A percentile compares a stretch with the other conserved stretches of the same genome.
Conservation (phyloP, 2,113 vertebrate genomes). For the Puma concolor region DNA sequence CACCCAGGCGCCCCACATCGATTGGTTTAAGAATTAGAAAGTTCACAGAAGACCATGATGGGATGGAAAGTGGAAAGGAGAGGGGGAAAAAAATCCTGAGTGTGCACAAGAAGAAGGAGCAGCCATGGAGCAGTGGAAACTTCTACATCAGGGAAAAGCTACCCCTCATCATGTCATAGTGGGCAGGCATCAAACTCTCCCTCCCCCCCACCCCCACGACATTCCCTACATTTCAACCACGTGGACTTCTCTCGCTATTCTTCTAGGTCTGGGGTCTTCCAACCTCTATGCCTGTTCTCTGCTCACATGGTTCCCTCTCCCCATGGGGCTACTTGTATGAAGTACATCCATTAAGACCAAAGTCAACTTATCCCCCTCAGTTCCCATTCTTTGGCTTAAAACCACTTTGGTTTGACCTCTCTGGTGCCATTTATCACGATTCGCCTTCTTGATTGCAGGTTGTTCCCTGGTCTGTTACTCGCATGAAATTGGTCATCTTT, state of each 20-base stretch:
- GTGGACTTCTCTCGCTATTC: not conserved
- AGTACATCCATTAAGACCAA: not conserved
- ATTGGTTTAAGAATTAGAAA: not conserved
- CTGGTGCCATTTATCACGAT: not conserved
- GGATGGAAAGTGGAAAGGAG: not conserved
- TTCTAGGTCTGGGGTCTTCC: not conserved
- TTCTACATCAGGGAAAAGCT: fast-evolving
- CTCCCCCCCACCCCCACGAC: fast-evolving
- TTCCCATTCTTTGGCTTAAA: not conserved
- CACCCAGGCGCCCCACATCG: too few relatives aligned
- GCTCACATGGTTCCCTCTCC: not conserved
- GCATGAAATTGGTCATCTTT: not conserved
- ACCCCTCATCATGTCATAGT: not conserved
- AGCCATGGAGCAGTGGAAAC: not conserved
- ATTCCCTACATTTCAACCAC: not conserved
- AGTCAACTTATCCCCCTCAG: not conserved
- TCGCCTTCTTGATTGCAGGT: not conserved
- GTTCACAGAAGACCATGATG: not conserved
- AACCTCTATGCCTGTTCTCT: not conserved
- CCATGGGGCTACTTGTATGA: not conserved
- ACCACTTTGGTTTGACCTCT: not conserved
- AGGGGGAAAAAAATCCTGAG: too few relatives aligned
- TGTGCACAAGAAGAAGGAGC: fast-evolving
- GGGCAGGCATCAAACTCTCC: not conserved
- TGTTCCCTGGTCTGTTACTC: not conserved